Conservation (phyloP, 2,888 invertebrate species). For the Apeira syringaria region DNA sequence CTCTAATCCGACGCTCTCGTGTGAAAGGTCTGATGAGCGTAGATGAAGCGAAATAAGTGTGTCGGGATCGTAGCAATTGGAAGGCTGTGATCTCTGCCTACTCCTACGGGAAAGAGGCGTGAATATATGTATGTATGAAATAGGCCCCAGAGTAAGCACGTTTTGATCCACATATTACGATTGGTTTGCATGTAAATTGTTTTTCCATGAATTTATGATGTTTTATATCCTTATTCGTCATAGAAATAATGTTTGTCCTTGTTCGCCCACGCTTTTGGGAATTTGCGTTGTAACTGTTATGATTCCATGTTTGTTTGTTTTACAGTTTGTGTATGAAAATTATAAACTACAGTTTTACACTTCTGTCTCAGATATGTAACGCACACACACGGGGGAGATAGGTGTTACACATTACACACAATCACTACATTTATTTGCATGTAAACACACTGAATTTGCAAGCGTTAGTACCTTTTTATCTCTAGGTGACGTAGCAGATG, state of each 20-base stretch:
- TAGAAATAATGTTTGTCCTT: conserved; percentile 39
- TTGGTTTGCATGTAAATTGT: conserved; percentile 61
- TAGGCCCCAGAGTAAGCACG: conserved; percentile 47
- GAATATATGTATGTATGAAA: too few relatives aligned
- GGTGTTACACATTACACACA: conserved; percentile 13
- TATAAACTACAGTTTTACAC: conserved; percentile 8
- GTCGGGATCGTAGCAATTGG: too few relatives aligned
- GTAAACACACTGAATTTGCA: conserved; percentile 34
- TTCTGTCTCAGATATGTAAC: conserved; percentile 22
- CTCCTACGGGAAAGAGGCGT: too few relatives aligned
- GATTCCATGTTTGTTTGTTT: conserved; percentile 48
- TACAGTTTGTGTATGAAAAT: conserved; percentile 50
- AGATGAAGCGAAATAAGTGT: too few relatives aligned
- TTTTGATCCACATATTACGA: conserved; percentile 34
- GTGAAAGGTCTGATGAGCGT: too few relatives aligned
- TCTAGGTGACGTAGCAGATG: background rate
- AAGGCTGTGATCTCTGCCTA: too few relatives aligned
- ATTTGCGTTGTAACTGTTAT: conserved; percentile 50
- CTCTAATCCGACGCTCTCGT: too few relatives aligned
- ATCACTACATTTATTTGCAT: conserved; percentile 41
- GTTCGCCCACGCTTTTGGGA: conserved; percentile 54
- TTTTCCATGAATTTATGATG: conserved; percentile 36
- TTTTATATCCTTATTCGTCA: conserved; percentile 5
- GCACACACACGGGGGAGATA: conserved; percentile 4
- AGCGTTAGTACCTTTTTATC: conserved; percentile 9